A percentile compares a stretch with the other conserved stretches of the same genome.
Evolutionary conservation across 1,140 invertebrate species (phyloP).

Genomic region (Glomeris maerens): DNA sequence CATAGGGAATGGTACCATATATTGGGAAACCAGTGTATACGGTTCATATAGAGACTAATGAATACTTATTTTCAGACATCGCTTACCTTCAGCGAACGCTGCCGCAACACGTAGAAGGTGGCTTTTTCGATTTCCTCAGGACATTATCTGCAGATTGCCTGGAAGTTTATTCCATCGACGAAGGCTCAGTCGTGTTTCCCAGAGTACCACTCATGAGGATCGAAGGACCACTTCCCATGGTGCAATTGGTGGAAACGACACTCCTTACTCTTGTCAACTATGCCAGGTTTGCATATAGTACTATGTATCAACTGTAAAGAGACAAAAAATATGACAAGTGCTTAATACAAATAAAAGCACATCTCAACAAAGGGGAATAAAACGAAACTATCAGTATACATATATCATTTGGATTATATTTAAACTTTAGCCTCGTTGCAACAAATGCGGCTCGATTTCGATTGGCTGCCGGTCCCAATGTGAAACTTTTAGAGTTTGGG

Average conservation of each 20-base stretch:
- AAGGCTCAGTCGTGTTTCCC: constrained; percentile 96
- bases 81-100: constrained; percentile 75
- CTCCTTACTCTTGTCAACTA: constrained; percentile 92
- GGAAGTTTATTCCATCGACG: constrained; percentile 76
- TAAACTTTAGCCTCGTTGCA: constrained; percentile 72
- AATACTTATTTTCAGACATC: constrained; percentile 61
- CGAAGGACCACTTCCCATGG: constrained; percentile 88
- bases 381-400: no score
- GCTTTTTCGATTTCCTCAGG: constrained; percentile 81
- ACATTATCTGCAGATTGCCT: constrained; percentile 72
- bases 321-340: no score
- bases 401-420: no score
- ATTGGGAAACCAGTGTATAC: no score
- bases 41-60: no score
- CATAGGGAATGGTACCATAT: no score
- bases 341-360: no score
- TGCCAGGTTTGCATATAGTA: constrained; percentile 60
- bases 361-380: no score
- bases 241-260: constrained; percentile 93
- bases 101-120: constrained; percentile 64
- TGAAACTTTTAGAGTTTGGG: constrained; percentile 87
- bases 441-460: constrained; percentile 96
- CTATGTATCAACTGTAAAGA: no score
- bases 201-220: constrained; percentile 83
- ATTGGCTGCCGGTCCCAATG: constrained; percentile 70